Conservation (phyloP, 2,113 vertebrate genomes). For the Sinocyclocheilus grahami region DNA sequence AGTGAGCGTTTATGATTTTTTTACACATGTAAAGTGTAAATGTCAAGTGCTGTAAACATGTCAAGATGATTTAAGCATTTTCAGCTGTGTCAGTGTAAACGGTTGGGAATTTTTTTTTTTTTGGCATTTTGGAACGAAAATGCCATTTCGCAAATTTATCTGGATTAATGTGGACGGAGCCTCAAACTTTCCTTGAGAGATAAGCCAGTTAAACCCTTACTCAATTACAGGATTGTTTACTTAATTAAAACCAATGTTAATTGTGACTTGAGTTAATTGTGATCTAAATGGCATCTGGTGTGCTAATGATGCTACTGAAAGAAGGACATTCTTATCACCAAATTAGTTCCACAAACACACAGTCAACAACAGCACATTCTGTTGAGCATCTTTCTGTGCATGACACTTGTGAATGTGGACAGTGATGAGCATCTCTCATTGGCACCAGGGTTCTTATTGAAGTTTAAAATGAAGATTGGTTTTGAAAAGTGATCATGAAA, state of each 20-base stretch:
- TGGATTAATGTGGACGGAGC: no score
- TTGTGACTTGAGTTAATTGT: constrained; percentile 12
- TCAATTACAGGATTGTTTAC: background rate
- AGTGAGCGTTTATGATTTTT: no score
- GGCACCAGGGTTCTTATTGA: background rate
- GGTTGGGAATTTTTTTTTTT: no score
- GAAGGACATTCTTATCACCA: constrained; percentile 17
- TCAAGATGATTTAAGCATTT: no score
- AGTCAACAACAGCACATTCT: background rate
- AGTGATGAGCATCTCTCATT: background rate
- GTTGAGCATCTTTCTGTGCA: background rate
- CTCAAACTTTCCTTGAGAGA: background rate
- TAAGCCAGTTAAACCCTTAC: background rate
- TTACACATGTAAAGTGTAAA: no score
- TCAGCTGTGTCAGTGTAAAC: no score
- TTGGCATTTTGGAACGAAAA: no score
- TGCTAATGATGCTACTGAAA: constrained; percentile 11
- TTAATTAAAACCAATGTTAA: constrained; percentile 30
- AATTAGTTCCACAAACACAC: constrained; percentile 17
- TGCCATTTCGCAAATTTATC: no score
- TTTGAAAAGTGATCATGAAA: background rate
- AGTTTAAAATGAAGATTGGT: background rate
- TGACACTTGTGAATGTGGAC: background rate
- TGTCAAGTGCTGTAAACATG: no score
- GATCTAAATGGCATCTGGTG: constrained; percentile 9